These are phyloP conservation scores for Nomada fucata DNA, from an alignment of 2,888 invertebrate genomes.

Conservation along the genomic window DNA sequence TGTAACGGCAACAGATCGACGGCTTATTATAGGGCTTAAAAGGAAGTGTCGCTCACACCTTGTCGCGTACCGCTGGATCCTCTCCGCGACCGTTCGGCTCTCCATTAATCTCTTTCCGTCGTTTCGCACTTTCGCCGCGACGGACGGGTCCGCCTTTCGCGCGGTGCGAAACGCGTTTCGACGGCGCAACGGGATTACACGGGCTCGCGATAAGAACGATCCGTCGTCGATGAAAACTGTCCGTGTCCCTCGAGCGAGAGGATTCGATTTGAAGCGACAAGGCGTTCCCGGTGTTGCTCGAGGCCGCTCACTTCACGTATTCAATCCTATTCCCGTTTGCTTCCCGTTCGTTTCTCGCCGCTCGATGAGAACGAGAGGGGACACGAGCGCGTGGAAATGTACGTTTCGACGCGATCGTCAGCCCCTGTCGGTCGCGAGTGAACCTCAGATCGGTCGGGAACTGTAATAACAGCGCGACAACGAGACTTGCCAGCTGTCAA, in stretches of 20 bases:
- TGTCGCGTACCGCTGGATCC: slow-evolving; percentile 70
- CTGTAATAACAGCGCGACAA: not conserved
- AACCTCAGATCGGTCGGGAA: not conserved
- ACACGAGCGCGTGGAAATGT: too few relatives aligned
- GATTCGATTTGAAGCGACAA: slow-evolving; percentile 34
- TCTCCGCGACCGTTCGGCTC: slow-evolving; percentile 39
- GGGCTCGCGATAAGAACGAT: slow-evolving; percentile 3
- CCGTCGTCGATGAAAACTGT: slow-evolving; percentile 5
- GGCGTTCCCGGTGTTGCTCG: not conserved
- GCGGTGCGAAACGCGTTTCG: not conserved
- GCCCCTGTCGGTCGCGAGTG: not conserved
- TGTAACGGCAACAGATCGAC: slow-evolving; percentile 78
- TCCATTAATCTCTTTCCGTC: slow-evolving; percentile 56
- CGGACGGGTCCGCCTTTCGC: not conserved
- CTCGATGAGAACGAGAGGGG: too few relatives aligned
- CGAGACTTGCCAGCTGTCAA: too few relatives aligned
- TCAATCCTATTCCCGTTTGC: not conserved
- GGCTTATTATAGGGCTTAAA: slow-evolving; percentile 70
- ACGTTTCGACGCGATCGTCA: not conserved
- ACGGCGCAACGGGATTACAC: slow-evolving; percentile 24
- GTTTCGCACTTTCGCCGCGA: slow-evolving; percentile 32
- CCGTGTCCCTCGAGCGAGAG: slow-evolving; percentile 33
- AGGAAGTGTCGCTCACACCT: slow-evolving; percentile 81
- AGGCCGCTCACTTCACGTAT: not conserved
- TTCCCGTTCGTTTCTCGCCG: not conserved